Conservation (phyloP, 2,113 vertebrate species). For the Alethe diademata region DNA sequence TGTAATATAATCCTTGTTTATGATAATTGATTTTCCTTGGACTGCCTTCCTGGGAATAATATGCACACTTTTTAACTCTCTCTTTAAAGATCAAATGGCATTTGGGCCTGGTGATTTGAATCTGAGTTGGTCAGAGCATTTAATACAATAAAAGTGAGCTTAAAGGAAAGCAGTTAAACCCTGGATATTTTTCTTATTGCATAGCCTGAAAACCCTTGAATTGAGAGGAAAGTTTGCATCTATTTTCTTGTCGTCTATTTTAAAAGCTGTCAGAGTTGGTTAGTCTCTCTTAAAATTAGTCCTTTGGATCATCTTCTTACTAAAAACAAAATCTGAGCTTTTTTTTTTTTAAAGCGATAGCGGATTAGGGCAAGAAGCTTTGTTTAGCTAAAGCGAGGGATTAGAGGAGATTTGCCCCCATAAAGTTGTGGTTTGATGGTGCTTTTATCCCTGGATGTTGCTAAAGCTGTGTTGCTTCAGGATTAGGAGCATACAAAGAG, state of each 20-base stretch:
- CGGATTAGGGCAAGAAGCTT: slow-evolving; percentile 91
- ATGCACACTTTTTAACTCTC: slow-evolving; percentile 71
- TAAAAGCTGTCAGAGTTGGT: slow-evolving; percentile 94
- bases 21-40: slow-evolving; percentile 74
- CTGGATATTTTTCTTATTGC: slow-evolving; percentile 75
- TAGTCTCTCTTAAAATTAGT: slow-evolving; percentile 94
- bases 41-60: slow-evolving; percentile 70
- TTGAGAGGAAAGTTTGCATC: slow-evolving; percentile 77
- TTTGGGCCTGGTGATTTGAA: slow-evolving; percentile 69
- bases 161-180: slow-evolving; percentile 73
- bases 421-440: slow-evolving; percentile 98
- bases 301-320: slow-evolving; percentile 91
- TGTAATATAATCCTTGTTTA: slow-evolving; percentile 73
- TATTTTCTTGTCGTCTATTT: slow-evolving; percentile 78
- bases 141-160: slow-evolving; percentile 73
- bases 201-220: slow-evolving; percentile 67
- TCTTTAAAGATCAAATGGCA: slow-evolving; percentile 74
- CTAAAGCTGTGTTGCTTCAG: slow-evolving; percentile 94
- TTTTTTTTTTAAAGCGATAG: slow-evolving; percentile 81
- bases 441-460: slow-evolving; percentile 97
- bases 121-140: slow-evolving; percentile 70
- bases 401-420: slow-evolving; percentile 97
- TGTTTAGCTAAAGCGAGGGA: slow-evolving; percentile 98
- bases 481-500: slow-evolving; percentile 94
- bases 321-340: slow-evolving; percentile 88